Conservation (phyloP, 53 echinoderm and acorn worm species). For the Arbacia lixula region DNA sequence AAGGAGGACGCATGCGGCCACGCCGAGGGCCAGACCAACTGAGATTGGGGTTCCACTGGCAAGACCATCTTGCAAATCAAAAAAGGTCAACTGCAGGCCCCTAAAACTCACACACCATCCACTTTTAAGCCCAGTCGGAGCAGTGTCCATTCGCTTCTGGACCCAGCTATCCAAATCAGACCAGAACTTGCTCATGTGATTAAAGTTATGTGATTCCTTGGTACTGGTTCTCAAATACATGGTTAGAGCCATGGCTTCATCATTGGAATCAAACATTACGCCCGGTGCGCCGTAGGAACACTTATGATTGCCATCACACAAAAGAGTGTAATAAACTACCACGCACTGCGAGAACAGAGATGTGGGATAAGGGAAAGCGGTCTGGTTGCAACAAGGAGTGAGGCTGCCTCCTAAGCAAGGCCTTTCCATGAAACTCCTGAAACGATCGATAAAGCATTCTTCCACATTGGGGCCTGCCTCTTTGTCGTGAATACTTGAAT, state of each 20-base stretch:
- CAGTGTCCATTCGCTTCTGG: slow-evolving; percentile 21
- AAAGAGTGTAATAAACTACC: neutral
- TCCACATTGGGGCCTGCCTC: neutral
- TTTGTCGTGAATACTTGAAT: slow-evolving; percentile 37
- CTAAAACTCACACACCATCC: slow-evolving; percentile 63
- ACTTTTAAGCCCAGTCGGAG: slow-evolving; percentile 42
- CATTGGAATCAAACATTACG: slow-evolving; percentile 43
- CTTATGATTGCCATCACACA: neutral
- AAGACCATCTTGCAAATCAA: slow-evolving; percentile 67
- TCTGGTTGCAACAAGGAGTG: slow-evolving; percentile 61
- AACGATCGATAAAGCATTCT: slow-evolving; percentile 75
- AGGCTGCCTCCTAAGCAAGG: slow-evolving; percentile 19
- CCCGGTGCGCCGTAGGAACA: slow-evolving; percentile 21
- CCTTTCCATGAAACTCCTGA: slow-evolving; percentile 55
- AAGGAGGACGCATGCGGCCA: slow-evolving; percentile 58
- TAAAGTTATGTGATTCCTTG: slow-evolving; percentile 25
- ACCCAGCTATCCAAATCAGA: slow-evolving; percentile 37
- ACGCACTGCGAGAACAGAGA: slow-evolving; percentile 54
- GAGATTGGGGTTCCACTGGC: slow-evolving; percentile 50
- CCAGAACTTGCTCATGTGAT: slow-evolving; percentile 55
- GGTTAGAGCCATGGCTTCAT: slow-evolving; percentile 37
- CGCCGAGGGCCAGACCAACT: slow-evolving; percentile 43
- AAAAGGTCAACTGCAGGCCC: slow-evolving; percentile 52
- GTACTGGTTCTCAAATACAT: slow-evolving; percentile 15
- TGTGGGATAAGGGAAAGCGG: slow-evolving; percentile 59